Evolutionary conservation across 2,797 vertebrate genomes (phyloP), one percentile per base, ranked within the genome.

Genomic region (Salarias fasciatus): DNA sequence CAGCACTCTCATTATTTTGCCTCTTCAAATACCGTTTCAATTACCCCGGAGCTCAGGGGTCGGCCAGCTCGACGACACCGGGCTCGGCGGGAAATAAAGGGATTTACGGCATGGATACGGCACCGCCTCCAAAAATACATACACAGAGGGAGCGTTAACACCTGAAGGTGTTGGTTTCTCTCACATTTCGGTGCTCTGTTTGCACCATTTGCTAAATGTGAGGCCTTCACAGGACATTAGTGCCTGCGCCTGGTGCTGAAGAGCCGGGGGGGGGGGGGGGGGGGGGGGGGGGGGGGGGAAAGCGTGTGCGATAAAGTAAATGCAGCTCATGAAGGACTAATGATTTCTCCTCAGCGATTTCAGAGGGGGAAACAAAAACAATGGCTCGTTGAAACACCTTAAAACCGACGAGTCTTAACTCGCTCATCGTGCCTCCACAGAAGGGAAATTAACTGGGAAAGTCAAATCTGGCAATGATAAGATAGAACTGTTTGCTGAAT

Each of bases 1-100:
- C 74, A 68, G 61, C 67, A 40, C 58, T 59, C 51, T 84, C 72
- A 86, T 91, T 90, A 80, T 73, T 76, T 76, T 69, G 65, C 67
- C 57, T 64, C 54, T 69, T 64, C 60, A 68, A 66, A 83, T 79
- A 56, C 35, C 45, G 79, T 84, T 80, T 80, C 69, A 71, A 78
- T 89, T 79, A 81, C 43, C 72, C 68, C 55, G 12, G 15, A 73
- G 68, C 52, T 5, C 44, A 6, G 29, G 11, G 56, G 50, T 35
- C 0, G 6, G 14, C 31, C 60, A 28, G 49, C 48, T 63, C 41
- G 33, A 18, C 13, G 3, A 3, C 24, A 41, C 35, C 31, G 15
- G 13, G 11, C 13, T 15, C 11, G 18, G 24, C 18, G 18, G 24
- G 18, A 18, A 3, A 3, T 2, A 24, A 24, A 24, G 44, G 51